Conservation (phyloP, 2,797 vertebrate genomes). For the Masticophis lateralis region DNA sequence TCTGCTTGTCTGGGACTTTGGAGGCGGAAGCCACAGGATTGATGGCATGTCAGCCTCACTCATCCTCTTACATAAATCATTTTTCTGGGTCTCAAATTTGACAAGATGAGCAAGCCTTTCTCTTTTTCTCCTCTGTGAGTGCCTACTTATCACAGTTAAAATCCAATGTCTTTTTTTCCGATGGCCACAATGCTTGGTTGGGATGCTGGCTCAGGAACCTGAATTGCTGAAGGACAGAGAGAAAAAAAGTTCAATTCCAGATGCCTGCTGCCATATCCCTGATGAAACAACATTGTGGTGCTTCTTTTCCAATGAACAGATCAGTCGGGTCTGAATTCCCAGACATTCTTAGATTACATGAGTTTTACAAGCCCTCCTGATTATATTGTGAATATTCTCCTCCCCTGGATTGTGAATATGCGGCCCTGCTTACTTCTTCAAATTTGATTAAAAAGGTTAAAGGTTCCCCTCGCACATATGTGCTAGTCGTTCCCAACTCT, state of each 20-base stretch:
- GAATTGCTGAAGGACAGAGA: neutral
- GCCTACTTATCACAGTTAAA: neutral
- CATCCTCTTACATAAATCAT: conserved; percentile 14
- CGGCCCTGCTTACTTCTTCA: conserved; percentile 19
- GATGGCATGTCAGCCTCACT: conserved; percentile 30
- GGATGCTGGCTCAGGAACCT: neutral
- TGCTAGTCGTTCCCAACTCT: too few relatives aligned
- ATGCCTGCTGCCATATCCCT: neutral
- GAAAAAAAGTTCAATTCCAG: conserved; percentile 3
- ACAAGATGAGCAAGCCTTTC: conserved; percentile 5
- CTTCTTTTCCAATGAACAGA: conserved; percentile 20
- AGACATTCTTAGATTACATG: conserved; percentile 40
- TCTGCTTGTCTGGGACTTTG: neutral
- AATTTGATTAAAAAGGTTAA: conserved; percentile 3
- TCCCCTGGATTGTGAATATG: neutral
- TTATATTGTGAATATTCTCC: neutral
- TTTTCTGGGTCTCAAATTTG: neutral
- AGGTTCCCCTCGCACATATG: too few relatives aligned
- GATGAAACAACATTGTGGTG: conserved; percentile 7
- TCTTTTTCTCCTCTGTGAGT: neutral
- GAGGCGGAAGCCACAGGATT: neutral
- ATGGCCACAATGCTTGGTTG: conserved; percentile 1
- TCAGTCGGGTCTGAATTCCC: neutral
- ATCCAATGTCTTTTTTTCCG: neutral
- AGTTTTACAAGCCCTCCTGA: conserved; percentile 12